Percentiles rank a stretch among this genome's conserved stretches.
These are phyloP conservation scores for Pyrocephalus nanus DNA, from an alignment of 2,797 vertebrate species.

Conservation along the genomic window DNA sequence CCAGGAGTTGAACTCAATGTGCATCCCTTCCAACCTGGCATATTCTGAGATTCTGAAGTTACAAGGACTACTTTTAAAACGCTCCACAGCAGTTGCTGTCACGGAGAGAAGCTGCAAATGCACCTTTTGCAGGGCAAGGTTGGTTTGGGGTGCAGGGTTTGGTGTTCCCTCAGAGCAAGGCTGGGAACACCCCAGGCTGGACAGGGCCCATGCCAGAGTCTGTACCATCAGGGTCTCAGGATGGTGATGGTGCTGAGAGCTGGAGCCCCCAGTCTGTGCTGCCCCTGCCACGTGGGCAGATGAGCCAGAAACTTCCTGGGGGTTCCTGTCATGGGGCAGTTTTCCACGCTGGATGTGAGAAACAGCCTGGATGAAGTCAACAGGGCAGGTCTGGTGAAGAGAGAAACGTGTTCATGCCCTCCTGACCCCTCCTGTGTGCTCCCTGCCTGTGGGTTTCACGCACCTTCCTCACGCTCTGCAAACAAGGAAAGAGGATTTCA, in stretches of 20 bases:
- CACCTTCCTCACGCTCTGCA: neutral
- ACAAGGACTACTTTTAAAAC: fast-evolving
- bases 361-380: neutral
- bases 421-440: fast-evolving
- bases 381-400: neutral
- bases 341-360: neutral
- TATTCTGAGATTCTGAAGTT: too few relatives aligned
- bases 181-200: fast-evolving
- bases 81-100: fast-evolving
- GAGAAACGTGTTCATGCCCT: fast-evolving
- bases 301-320: fast-evolving
- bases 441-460: neutral
- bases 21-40: neutral
- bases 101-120: fast-evolving
- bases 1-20: neutral
- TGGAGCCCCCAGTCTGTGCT: neutral
- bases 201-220: neutral
- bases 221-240: fast-evolving
- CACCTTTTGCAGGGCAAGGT: fast-evolving
- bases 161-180: fast-evolving
- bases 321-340: fast-evolving
- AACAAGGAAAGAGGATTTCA: neutral
- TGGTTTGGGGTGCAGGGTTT: neutral
- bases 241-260: fast-evolving
- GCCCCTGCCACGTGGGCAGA: fast-evolving